Evolutionary conservation across 2,888 invertebrate genomes (phyloP), one percentile per base, ranked within the genome.

Genomic region (Agonopterix heracliana): DNA sequence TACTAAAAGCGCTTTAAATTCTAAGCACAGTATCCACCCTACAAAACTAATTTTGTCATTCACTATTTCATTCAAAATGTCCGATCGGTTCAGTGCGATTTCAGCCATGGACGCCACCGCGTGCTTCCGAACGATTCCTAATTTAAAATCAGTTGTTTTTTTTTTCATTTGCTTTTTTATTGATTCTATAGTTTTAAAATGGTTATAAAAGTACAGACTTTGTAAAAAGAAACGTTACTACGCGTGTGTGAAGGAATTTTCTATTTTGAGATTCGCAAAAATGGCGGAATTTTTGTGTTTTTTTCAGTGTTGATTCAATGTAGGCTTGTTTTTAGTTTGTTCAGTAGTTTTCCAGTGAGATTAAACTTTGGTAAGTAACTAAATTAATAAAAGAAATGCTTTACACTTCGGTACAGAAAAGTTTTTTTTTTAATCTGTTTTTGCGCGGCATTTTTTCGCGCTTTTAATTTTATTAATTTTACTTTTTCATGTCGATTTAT

Each of bases 61-160:
- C 76, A 75, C 63, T 61, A 64, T 66, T 76, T 63, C 77, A 76
- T 79, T 77, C 78, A 78, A 74, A 73, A 66, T 59, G 60, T 60
- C 56, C 53, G 51, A 52, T 54, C 59, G 58, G 57, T 60, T 62
- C 66, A 71, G 75, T 75, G 55, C 64, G 59, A 60, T 60, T 64
- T 63, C 56, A 60, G 58, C 52, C 46, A 41, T 46, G 54, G 56
- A 17, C 9, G 42, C 14, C 4, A 9, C 11, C 11, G 13, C 46
- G 14, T 34, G 40, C 41, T 4, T 26, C 26, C 26, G 26, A 26
- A 26, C 26, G 26, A 26, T 26, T 26, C 26, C 26, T 26, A 26
- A 26, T 26, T 26, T 26, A 26, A 26, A 26, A 26, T 26, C 26
- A 26, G 26, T 26, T 26, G 5, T 26, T 26, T 26, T 26, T 26